Evolutionary conservation across 2,888 invertebrate species (phyloP).

Genomic region (Pinctada fucata): DNA sequence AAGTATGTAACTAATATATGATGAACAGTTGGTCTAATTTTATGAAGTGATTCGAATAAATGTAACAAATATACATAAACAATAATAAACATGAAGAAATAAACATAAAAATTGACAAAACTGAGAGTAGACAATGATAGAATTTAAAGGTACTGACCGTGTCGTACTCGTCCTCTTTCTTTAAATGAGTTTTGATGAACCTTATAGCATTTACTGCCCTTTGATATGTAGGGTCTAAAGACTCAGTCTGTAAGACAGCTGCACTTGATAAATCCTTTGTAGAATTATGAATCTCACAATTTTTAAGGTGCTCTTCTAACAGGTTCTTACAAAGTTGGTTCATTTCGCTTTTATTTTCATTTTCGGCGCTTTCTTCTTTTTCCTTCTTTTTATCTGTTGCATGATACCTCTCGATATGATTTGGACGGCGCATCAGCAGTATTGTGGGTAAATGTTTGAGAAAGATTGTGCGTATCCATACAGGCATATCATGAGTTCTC

Average conservation of each 20-base stretch:
- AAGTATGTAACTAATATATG: too few relatives aligned
- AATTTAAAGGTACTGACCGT: constrained; percentile 83
- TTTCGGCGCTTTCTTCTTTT: not conserved
- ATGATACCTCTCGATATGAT: constrained; percentile 72
- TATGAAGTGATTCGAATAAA: too few relatives aligned
- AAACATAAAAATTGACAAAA: too few relatives aligned
- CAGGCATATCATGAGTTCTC: constrained; percentile 98
- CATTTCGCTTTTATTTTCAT: not conserved
- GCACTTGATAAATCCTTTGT: not conserved
- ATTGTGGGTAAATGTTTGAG: constrained; percentile 94
- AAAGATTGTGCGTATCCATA: constrained; percentile 96
- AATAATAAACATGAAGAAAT: too few relatives aligned
- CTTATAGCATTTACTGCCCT: constrained; percentile 96
- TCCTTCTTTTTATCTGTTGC: constrained; percentile 80
- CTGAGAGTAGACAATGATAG: too few relatives aligned
- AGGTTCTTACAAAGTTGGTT: not conserved
- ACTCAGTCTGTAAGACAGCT: not conserved
- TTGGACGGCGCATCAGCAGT: constrained; percentile 96
- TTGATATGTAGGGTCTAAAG: constrained; percentile 17
- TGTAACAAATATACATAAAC: too few relatives aligned
- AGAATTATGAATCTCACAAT: not conserved
- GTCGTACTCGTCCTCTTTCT: constrained; percentile 98
- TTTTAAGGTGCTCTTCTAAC: not conserved
- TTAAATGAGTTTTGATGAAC: constrained; percentile 97
- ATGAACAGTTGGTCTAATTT: too few relatives aligned